A percentile compares a stretch with the other conserved stretches of the same genome.
Conservation (phyloP, 2,797 vertebrate species). For the Sebastes baramenuke region DNA sequence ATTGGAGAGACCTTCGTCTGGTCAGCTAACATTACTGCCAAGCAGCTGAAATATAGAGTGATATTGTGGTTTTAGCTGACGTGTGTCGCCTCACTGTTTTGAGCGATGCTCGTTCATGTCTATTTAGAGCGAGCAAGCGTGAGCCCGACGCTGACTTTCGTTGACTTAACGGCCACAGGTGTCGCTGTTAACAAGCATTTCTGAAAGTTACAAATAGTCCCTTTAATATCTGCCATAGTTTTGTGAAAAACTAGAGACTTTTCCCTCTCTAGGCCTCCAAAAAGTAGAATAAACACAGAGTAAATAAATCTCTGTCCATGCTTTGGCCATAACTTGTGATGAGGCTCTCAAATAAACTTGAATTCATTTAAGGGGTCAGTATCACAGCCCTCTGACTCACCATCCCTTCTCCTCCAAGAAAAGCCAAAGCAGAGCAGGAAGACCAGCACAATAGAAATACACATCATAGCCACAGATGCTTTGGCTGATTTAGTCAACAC, state of each 20-base stretch:
- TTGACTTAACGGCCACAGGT: too few species aligned
- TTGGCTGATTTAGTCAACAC: conserved; percentile 83
- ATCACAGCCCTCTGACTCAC: conserved; percentile 57
- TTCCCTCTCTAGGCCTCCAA: not conserved
- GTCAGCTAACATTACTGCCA: too few species aligned
- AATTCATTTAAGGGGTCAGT: not conserved
- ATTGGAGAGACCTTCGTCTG: too few species aligned
- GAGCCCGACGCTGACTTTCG: too few species aligned
- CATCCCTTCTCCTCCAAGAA: conserved; percentile 85
- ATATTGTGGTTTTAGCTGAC: too few species aligned
- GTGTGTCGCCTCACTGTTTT: too few species aligned
- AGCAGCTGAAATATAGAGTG: too few species aligned
- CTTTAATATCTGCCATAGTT: not conserved
- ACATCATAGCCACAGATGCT: conserved; percentile 84
- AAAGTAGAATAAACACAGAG: not conserved
- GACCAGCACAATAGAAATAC: conserved; percentile 84
- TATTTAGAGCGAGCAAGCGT: too few species aligned
- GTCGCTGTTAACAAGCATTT: too few species aligned
- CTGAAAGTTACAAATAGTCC: too few species aligned
- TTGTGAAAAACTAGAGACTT: not conserved
- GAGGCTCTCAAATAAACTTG: not conserved
- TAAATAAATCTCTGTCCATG: not conserved
- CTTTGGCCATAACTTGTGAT: not conserved
- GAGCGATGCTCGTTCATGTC: too few species aligned
- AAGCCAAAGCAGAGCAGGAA: conserved; percentile 86